These are phyloP conservation scores for Heterodera schachtii DNA, from an alignment of 1,140 invertebrate genomes.

Conservation along the genomic window DNA sequence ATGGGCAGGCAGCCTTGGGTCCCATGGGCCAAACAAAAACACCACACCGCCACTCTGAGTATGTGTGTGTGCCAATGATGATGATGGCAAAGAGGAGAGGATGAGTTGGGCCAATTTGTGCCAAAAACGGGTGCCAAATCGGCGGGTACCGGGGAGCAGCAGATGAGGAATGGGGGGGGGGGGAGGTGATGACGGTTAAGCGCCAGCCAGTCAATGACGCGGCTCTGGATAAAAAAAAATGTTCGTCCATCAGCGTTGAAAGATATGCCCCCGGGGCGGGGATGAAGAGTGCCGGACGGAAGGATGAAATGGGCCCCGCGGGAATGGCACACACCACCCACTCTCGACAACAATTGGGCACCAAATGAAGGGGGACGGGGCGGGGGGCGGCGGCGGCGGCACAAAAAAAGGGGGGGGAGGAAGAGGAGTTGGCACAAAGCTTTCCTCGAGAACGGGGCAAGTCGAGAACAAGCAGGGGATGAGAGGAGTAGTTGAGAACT, in stretches of 20 bases:
- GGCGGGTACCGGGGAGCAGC: too few species aligned
- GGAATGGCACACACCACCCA: not conserved
- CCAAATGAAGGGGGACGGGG: not conserved
- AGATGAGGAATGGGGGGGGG: not conserved
- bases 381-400: not conserved
- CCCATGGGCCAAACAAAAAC: too few species aligned
- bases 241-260: not conserved
- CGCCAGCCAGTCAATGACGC: not conserved
- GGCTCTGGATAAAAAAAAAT: not conserved
- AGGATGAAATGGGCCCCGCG: constrained; percentile 9
- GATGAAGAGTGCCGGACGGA: not conserved
- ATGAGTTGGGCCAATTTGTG: too few species aligned
- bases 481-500: too few species aligned
- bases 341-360: not conserved
- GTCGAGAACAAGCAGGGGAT: not conserved
- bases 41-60: too few species aligned
- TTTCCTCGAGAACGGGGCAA: not conserved
- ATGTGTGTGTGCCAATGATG: too few species aligned
- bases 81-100: too few species aligned
- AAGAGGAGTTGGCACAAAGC: not conserved
- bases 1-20: too few species aligned
- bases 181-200: not conserved
- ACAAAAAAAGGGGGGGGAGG: not conserved
- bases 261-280: not conserved
- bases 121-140: too few species aligned